These are phyloP conservation scores for Pseudachorutes palmiensis DNA, from an alignment of 1,140 invertebrate species.

Conservation along the genomic window DNA sequence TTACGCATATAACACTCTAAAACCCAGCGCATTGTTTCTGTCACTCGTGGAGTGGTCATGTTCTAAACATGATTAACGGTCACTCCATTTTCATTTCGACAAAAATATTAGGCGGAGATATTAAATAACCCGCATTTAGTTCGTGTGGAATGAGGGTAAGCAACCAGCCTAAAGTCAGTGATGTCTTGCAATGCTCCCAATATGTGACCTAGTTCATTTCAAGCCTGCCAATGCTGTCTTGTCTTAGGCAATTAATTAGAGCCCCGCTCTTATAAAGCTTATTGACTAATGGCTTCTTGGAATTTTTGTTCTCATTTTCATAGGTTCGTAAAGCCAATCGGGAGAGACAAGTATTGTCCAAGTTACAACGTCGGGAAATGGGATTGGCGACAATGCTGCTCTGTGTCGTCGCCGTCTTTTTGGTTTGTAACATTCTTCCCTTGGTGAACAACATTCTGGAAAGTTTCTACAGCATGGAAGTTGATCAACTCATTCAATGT, in stretches of 20 bases:
- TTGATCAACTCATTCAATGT: slow-evolving; percentile 39
- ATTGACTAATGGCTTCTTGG: slow-evolving; percentile 8
- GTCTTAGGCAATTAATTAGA: too few species aligned
- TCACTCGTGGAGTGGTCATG: not conserved
- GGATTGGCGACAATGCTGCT: slow-evolving; percentile 86
- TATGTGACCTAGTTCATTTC: too few species aligned
- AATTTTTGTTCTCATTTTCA: slow-evolving; percentile 23
- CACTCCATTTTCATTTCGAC: not conserved
- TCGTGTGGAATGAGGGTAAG: too few species aligned
- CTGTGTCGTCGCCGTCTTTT: slow-evolving; percentile 86
- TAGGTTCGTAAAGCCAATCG: slow-evolving; percentile 73
- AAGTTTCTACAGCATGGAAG: slow-evolving; percentile 51
- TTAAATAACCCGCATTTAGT: too few species aligned
- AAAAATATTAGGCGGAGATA: too few species aligned
- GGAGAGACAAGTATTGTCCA: slow-evolving; percentile 59
- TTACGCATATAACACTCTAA: not conserved
- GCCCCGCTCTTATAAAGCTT: not conserved
- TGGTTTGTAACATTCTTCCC: slow-evolving; percentile 86
- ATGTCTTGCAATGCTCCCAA: too few species aligned
- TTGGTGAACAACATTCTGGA: slow-evolving; percentile 81
- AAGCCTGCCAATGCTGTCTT: too few species aligned
- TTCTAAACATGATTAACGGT: not conserved
- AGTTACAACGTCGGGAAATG: slow-evolving; percentile 74
- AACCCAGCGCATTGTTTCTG: not conserved
- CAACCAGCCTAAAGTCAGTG: too few species aligned